A percentile compares a stretch with the other conserved stretches of the same genome.
phyloP scores from a whole-genome alignment of 2,888 invertebrate species.

The Polyommatus iphigenia region DNA sequence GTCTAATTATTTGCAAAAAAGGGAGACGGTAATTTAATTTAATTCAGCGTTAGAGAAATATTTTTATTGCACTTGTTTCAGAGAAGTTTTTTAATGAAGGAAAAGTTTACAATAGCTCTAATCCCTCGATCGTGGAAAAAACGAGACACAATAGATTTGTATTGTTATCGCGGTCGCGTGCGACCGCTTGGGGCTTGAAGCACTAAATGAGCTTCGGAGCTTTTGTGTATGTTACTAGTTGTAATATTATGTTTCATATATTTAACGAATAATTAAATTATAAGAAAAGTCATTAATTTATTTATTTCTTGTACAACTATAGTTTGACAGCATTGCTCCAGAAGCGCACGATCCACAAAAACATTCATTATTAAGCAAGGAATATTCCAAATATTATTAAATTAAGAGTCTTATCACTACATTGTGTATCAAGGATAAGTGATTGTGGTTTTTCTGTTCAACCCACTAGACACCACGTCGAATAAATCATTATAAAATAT shows the following conservation, averaged over 20 bases:
- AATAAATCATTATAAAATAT: constrained; percentile 25
- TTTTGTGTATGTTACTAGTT: neutral
- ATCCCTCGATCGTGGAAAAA: no score
- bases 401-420: neutral
- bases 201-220: neutral
- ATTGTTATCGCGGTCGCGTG: no score
- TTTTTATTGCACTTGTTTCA: constrained; percentile 20
- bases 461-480: neutral
- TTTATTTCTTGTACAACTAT: neutral
- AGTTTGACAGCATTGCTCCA: neutral
- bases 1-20: constrained; percentile 23
- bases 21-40: constrained; percentile 19
- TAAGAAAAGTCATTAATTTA: neutral
- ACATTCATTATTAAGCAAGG: neutral
- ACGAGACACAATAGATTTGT: no score
- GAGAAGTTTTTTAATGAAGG: neutral
- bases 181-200: no score
- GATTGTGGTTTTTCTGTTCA: constrained; percentile 15
- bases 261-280: no score
- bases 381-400: neutral
- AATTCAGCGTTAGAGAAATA: constrained; percentile 22
- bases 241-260: no score
- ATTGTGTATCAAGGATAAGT: constrained; percentile 26
- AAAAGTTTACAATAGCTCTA: neutral
- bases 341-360: neutral